Base-by-base conservation (phyloP, 2,888 invertebrate genomes). In the Chironomus tentans region DNA sequence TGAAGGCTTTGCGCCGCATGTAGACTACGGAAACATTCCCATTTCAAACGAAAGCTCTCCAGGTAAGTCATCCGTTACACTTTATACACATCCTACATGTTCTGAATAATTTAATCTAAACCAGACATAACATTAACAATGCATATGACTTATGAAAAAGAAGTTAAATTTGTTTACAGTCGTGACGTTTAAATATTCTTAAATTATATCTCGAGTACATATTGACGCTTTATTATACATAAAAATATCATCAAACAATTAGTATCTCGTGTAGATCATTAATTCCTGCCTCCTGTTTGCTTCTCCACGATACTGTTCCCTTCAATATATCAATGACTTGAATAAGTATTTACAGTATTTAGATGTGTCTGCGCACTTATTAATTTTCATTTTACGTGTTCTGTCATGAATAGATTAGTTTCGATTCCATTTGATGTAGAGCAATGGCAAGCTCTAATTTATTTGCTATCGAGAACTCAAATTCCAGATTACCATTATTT, bases 1-100 rank as follows among this genome's bases (percentile, higher is more conserved):
- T 80, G 91, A 91, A 85, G 91, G 90, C 77, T 94, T 91, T 84
- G 91, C 92, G 78, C 90, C 91, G 77, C 91, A 93, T 83, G 93
- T 94, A 78, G 93, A 93, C 84, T 89, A 91, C 76, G 88, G 89
- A 78, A 92, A 91, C 80, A 92, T 93, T 80, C 90, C 91, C 38
- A 88, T 90, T 79, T 86, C 89, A 78, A 88, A 89, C 70, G 90
- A 90, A 79, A 89, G 88, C 82, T 88, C 88, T 78, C 86, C 87
- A 81, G 86, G 86, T 86, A 79, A 83, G 76, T n/a, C 13, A 13
- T 28, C n/a, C n/a, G n/a, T n/a, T n/a, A n/a, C n/a, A n/a, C n/a
- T n/a, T n/a, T n/a, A n/a, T 56, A 38, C 7, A 48, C 13, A 4
- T 65, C 4, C 7, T 28, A 48, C 15, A 56, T 56, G 18, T 56